phyloP scores from a whole-genome alignment of 2,113 vertebrate species.

The Pandion haliaetus region DNA sequence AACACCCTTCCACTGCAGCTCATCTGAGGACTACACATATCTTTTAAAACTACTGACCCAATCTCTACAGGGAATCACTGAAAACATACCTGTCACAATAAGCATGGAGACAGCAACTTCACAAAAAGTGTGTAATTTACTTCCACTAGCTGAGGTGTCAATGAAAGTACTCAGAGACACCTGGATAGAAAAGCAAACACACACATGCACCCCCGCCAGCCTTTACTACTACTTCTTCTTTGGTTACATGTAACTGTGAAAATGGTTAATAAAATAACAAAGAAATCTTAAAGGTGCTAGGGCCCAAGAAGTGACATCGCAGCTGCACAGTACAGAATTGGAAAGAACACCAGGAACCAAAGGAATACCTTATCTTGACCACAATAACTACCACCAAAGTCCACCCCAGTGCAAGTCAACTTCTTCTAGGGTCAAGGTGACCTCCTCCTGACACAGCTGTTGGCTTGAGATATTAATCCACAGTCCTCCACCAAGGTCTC shows the following conservation, averaged over 20 bases:
- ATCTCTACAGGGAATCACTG: background rate
- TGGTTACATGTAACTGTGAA: background rate
- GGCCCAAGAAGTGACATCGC: background rate
- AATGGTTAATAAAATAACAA: background rate
- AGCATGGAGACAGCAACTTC: background rate
- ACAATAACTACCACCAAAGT: background rate
- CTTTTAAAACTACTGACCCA: background rate
- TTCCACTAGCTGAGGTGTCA: background rate
- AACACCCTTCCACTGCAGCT: background rate
- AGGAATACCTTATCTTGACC: background rate
- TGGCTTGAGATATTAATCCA: background rate
- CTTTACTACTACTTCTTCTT: background rate
- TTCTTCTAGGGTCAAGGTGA: background rate
- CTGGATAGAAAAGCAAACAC: background rate
- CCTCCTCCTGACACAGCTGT: fast-evolving
- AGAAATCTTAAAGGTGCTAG: background rate
- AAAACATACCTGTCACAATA: background rate
- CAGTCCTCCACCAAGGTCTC: fast-evolving
- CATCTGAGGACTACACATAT: background rate
- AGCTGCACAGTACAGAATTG: background rate
- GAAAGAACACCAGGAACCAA: background rate
- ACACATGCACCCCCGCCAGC: too few species aligned
- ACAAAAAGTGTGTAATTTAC: background rate
- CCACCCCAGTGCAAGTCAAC: background rate
- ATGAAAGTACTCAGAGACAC: background rate